Evolutionary conservation across 2,113 vertebrate genomes (phyloP).

Genomic region (Eulacestoma nigropectus): DNA sequence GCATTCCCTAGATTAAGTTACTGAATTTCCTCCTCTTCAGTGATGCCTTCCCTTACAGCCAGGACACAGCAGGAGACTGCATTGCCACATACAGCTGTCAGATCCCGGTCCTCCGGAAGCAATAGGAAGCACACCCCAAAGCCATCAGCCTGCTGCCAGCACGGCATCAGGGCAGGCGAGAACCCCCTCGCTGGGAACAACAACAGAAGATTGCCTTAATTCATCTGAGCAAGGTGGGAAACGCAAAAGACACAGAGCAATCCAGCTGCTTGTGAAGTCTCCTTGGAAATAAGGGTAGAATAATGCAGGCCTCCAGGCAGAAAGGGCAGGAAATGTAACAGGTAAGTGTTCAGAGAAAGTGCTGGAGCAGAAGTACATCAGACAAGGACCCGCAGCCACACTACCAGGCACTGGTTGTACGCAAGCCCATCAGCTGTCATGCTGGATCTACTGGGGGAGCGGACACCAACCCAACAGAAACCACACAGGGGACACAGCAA

Average conservation of each 20-base stretch:
- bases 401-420: not conserved
- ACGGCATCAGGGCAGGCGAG: rapidly evolving
- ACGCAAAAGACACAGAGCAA: not conserved
- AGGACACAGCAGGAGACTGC: rapidly evolving
- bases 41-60: not conserved
- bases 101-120: not conserved
- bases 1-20: not conserved
- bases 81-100: not conserved
- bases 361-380: not conserved
- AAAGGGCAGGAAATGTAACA: not conserved
- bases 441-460: rapidly evolving
- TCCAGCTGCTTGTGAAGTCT: not conserved
- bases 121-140: not conserved
- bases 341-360: not conserved
- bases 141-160: not conserved
- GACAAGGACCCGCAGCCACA: rapidly evolving
- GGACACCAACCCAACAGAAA: rapidly evolving
- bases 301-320: not conserved
- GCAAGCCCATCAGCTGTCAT: rapidly evolving
- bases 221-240: not conserved
- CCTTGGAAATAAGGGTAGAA: not conserved
- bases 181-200: not conserved
- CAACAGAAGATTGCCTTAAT: not conserved
- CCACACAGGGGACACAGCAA: not conserved
- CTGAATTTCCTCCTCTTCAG: not conserved